phyloP scores from a whole-genome alignment of 2,113 vertebrate species.

The Electrona antarctica region DNA sequence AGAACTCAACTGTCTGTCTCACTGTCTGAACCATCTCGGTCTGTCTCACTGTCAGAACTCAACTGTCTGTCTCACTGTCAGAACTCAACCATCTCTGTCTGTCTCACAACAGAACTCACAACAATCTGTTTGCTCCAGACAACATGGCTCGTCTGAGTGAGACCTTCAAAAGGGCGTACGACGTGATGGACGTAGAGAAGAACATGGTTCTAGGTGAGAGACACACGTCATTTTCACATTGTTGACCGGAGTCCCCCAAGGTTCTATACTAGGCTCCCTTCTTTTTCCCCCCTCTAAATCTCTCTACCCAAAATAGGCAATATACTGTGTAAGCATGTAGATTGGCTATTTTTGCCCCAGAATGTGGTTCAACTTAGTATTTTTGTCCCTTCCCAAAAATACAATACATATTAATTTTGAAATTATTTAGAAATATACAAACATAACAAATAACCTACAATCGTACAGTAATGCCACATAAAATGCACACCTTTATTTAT shows the following conservation, averaged over 20 bases:
- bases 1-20: too few species aligned
- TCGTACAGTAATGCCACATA: too few species aligned
- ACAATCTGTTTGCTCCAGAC: constrained; percentile 89
- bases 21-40: not conserved
- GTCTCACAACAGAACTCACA: constrained; percentile 79
- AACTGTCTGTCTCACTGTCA: not conserved
- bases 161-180: constrained; percentile 84
- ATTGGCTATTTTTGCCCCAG: too few species aligned
- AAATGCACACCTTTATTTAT: too few species aligned
- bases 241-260: not conserved
- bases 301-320: not conserved
- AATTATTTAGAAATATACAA: not conserved
- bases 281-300: not conserved
- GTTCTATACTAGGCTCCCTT: not conserved
- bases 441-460: not conserved
- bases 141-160: constrained; percentile 88
- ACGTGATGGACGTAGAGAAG: constrained; percentile 91
- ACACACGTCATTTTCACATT: too few species aligned
- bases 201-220: constrained; percentile 89
- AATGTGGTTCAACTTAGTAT: too few species aligned
- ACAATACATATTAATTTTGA: too few species aligned
- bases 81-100: not conserved
- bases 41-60: not conserved
- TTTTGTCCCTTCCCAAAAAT: too few species aligned
- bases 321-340: not conserved